Percentiles rank a stretch among this genome's conserved stretches.
phyloP scores from a whole-genome alignment of 2,113 vertebrate genomes.

The Heterocephalus glaber region DNA sequence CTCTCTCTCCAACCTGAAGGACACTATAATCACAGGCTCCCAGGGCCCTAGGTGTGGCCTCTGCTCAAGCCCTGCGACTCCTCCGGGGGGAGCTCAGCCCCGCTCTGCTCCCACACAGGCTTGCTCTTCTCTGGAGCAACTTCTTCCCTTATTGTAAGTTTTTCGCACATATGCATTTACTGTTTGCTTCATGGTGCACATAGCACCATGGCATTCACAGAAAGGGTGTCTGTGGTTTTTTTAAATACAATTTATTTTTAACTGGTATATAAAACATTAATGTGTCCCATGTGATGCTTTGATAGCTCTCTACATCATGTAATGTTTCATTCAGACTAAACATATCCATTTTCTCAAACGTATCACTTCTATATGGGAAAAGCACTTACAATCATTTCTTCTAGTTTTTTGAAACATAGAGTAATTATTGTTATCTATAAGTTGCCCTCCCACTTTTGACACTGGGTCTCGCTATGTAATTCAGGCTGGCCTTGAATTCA shows the following conservation, averaged over 20 bases:
- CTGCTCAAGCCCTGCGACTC: background rate
- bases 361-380: background rate
- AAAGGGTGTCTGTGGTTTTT: background rate
- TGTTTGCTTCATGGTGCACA: background rate
- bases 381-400: background rate
- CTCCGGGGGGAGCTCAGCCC: background rate
- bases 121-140: background rate
- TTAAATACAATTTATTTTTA: background rate
- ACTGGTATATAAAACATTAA: background rate
- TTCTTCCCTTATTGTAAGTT: background rate
- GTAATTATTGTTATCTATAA: background rate
- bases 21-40: rapidly evolving
- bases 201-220: background rate
- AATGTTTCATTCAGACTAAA: background rate
- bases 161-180: background rate
- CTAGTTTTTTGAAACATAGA: background rate
- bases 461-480: background rate
- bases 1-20: too few species aligned
- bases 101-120: background rate
- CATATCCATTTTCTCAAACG: background rate
- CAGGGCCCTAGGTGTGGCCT: background rate
- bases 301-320: background rate
- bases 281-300: background rate
- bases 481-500: too few species aligned
- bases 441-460: background rate